Percentiles rank a stretch among this genome's conserved stretches.
These are phyloP conservation scores for Sus scrofa DNA, from an alignment of 2,113 vertebrate species.

Conservation along the genomic window T2T-Sscrofa CM000823.6:38041501-38042000, in stretches of 20 bases:
- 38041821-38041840: not conserved
- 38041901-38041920: not conserved
- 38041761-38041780: not conserved
- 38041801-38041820: not conserved
- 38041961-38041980: not conserved
- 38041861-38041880: not conserved
- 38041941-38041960: not conserved
- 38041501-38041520: not conserved
- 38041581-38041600: not conserved
- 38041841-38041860: not conserved
- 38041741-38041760: not conserved
- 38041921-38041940: not conserved
- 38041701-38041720: not conserved
- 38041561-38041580: no score
- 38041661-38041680: not conserved
- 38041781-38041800: not conserved
- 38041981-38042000: not conserved
- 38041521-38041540: not conserved
- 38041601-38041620: not conserved
- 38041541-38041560: not conserved
- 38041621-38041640: not conserved
- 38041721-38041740: not conserved
- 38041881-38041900: not conserved
- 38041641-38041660: not conserved
- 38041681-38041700: not conserved